Conservation (phyloP, 92 coral and sea anemone species). For the Paramuricea clavata region DNA sequence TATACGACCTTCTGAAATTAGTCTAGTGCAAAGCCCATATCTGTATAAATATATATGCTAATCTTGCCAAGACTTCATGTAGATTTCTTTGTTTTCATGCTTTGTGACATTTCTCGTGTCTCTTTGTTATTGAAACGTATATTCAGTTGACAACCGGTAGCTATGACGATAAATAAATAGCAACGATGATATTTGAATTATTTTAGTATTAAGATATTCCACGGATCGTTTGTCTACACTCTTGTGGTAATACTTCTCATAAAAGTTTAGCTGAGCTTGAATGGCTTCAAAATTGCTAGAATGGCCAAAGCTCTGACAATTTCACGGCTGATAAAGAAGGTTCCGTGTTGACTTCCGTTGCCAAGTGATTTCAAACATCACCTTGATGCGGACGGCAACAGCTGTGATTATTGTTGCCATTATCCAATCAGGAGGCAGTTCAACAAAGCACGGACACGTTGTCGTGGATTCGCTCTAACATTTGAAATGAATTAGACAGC, state of each 20-base stretch:
- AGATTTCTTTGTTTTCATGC: conserved; percentile 10
- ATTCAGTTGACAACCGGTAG: conserved; percentile 25
- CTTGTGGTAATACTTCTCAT: background rate
- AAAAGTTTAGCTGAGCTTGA: background rate
- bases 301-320: background rate
- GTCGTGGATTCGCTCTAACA: conserved; percentile 19
- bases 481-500: background rate
- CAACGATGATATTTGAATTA: background rate
- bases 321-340: background rate
- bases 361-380: conserved; percentile 1
- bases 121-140: conserved; percentile 43
- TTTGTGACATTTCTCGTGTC: background rate
- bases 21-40: no score
- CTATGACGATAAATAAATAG: conserved; percentile 8
- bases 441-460: conserved; percentile 2
- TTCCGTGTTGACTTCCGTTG: conserved; percentile 30
- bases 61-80: background rate
- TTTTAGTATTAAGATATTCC: background rate
- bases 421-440: conserved; percentile 27
- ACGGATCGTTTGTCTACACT: background rate
- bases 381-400: background rate
- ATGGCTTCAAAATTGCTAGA: background rate
- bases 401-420: conserved; percentile 14
- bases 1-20: no score
- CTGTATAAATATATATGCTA: background rate